These are phyloP conservation scores for Hermodice carunculata DNA, from an alignment of 2,888 invertebrate genomes.

Conservation along the genomic window DNA sequence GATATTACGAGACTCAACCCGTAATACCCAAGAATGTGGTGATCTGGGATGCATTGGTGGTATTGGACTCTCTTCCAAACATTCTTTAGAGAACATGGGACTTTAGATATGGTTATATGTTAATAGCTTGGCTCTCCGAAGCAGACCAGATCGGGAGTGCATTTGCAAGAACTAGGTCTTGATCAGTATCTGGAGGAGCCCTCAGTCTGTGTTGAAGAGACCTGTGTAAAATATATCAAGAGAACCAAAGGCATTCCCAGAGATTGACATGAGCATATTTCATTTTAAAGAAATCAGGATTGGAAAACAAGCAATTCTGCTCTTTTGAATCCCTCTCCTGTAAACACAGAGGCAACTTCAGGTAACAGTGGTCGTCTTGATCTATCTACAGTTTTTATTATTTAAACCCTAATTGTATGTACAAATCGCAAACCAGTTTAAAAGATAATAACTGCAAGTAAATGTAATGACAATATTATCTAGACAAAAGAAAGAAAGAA, in stretches of 20 bases:
- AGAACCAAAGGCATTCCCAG: conserved; percentile 22
- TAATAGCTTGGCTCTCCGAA: conserved; percentile 26
- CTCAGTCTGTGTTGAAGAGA: conserved; percentile 24
- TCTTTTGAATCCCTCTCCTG: conserved; percentile 16
- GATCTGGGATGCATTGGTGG: conserved; percentile 35
- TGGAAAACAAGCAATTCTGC: conserved; percentile 24
- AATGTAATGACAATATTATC: too few relatives aligned
- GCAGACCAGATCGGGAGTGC: conserved; percentile 23
- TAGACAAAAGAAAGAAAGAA: too few relatives aligned
- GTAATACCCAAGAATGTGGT: conserved; percentile 25
- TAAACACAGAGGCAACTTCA: conserved; percentile 25
- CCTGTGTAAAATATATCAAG: conserved; percentile 16
- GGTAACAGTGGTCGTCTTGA: too few relatives aligned
- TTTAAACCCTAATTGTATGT: too few relatives aligned
- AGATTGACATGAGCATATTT: conserved; percentile 23
- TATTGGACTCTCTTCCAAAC: conserved; percentile 26
- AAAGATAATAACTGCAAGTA: too few relatives aligned
- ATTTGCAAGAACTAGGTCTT: conserved; percentile 13
- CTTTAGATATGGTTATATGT: conserved; percentile 14
- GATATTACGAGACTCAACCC: conserved; percentile 29
- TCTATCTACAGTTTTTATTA: too few relatives aligned
- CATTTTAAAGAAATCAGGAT: conserved; percentile 25
- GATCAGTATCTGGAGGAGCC: conserved; percentile 17
- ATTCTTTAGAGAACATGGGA: conserved; percentile 14
- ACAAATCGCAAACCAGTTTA: too few relatives aligned